These are phyloP conservation scores for Teleogryllus occipitalis DNA, from an alignment of 1,140 invertebrate genomes.

Conservation along the genomic window DNA sequence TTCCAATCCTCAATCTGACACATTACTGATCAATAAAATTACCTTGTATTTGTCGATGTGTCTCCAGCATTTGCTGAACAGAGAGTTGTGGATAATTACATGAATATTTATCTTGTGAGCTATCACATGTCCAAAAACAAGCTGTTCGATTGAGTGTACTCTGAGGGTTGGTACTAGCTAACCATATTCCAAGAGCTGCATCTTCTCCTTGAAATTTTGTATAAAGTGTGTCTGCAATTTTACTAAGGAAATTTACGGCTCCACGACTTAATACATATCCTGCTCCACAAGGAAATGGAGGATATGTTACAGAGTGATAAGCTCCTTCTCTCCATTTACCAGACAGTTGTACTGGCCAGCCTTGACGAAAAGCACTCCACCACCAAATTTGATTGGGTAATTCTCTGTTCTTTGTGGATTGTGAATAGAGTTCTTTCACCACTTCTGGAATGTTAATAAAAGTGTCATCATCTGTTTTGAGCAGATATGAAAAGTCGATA, in stretches of 20 bases:
- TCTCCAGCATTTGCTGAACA: slow-evolving; percentile 2
- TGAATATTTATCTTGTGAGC: neutral
- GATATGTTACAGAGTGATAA: slow-evolving; percentile 23
- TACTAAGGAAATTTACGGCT: slow-evolving; percentile 7
- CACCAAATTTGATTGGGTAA: neutral
- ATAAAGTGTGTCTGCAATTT: slow-evolving; percentile 9
- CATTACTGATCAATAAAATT: too few relatives aligned
- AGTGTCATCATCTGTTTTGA: slow-evolving; percentile 27
- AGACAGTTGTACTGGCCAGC: slow-evolving; percentile 23
- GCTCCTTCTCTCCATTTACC: slow-evolving; percentile 24
- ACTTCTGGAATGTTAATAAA: slow-evolving; percentile 23
- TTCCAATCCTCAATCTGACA: too few relatives aligned
- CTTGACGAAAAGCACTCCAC: slow-evolving; percentile 24
- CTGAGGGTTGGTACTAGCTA: slow-evolving; percentile 15
- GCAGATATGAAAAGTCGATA: slow-evolving; percentile 16
- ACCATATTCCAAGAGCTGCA: slow-evolving; percentile 19
- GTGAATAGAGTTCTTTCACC: slow-evolving; percentile 9
- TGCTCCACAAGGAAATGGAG: slow-evolving; percentile 26
- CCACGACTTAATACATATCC: slow-evolving; percentile 24
- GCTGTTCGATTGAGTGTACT: neutral
- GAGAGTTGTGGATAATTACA: slow-evolving; percentile 16
- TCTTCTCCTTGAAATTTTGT: slow-evolving; percentile 18
- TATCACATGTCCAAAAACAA: slow-evolving; percentile 13
- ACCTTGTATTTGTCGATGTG: neutral
- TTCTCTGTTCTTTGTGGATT: neutral